phyloP scores from a whole-genome alignment of 2,113 vertebrate species.

The Heterotilapia buettikoferi region DNA sequence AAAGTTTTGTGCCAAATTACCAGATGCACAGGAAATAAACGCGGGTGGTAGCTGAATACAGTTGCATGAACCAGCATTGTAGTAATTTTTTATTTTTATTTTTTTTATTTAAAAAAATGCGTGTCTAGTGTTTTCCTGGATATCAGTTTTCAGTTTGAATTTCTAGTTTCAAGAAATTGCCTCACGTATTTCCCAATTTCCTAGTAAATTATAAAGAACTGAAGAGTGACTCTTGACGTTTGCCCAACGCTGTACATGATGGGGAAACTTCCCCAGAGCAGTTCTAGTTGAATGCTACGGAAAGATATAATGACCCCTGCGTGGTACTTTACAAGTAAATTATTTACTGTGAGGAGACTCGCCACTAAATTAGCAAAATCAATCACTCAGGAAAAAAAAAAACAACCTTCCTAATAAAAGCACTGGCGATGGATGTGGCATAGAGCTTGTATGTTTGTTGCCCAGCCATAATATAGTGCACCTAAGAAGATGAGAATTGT shows the following conservation, averaged over 20 bases:
- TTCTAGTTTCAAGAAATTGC: background rate
- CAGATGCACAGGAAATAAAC: background rate
- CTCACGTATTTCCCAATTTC: background rate
- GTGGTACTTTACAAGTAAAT: background rate
- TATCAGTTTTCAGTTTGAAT: background rate
- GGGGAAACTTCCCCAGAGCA: background rate
- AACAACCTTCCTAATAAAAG: background rate
- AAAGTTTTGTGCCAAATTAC: background rate
- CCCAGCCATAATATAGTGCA: background rate
- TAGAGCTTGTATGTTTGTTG: background rate
- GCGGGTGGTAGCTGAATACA: background rate
- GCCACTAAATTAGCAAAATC: background rate
- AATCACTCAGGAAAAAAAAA: fast-evolving
- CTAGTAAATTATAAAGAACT: background rate
- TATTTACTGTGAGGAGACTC: fast-evolving
- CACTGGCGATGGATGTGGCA: background rate
- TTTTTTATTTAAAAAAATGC: background rate
- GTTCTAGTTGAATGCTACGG: background rate
- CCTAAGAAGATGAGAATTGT: background rate
- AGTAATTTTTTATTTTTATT: background rate
- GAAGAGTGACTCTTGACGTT: background rate
- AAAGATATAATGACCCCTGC: background rate
- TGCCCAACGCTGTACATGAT: background rate
- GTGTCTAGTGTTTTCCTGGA: background rate
- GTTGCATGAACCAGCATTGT: background rate